Conservation (phyloP, 2,113 vertebrate genomes). For the Galeopterus variegatus region DNA sequence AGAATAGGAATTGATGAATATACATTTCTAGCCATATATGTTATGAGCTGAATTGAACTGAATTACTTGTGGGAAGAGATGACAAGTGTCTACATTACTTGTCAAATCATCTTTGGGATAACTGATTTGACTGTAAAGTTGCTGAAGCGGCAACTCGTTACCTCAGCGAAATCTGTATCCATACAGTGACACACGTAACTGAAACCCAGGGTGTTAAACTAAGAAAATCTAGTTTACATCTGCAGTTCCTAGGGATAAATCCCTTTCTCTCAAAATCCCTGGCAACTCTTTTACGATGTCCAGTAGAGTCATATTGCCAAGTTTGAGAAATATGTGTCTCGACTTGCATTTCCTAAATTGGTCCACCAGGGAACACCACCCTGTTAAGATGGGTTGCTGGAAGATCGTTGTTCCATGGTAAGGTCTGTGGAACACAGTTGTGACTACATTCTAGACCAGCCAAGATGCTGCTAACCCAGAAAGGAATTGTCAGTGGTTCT, state of each 20-base stretch:
- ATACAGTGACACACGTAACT: neutral
- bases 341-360: slow-evolving; percentile 12
- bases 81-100: neutral
- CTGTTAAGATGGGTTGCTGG: neutral
- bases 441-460: neutral
- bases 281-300: neutral
- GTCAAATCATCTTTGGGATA: neutral
- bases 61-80: neutral
- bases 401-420: neutral
- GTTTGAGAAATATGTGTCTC: neutral
- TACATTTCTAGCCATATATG: neutral
- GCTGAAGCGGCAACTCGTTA: neutral
- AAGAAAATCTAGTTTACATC: neutral
- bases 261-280: neutral
- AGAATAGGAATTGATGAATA: neutral
- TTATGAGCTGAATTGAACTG: neutral
- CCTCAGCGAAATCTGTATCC: neutral
- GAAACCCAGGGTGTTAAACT: neutral
- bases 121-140: neutral
- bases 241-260: neutral
- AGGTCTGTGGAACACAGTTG: neutral
- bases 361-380: neutral
- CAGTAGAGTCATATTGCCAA: neutral
- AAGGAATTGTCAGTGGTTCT: neutral
- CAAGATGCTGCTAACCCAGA: neutral